Conservation (phyloP, 2,797 vertebrate genomes). For the Protonibea diacanthus region DNA sequence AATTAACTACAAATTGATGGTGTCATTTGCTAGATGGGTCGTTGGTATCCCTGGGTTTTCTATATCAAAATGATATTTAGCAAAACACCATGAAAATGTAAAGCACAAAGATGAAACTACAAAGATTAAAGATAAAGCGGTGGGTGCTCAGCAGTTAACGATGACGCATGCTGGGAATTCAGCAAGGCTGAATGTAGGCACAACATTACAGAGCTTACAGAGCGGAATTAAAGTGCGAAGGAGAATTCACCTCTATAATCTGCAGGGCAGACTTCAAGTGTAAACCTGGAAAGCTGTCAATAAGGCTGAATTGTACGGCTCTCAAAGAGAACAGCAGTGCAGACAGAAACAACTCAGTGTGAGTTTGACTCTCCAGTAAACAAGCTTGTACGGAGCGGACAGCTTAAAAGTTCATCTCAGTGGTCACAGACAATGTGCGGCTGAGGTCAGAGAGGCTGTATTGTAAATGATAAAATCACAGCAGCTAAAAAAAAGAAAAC, state of each 20-base stretch:
- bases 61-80: not conserved
- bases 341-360: not conserved
- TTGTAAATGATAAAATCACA: constrained; percentile 15
- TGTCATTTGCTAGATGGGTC: not conserved
- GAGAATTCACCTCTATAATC: constrained; percentile 8
- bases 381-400: not conserved
- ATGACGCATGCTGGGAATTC: not conserved
- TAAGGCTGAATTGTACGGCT: constrained; percentile 2
- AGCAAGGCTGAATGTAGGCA: constrained; percentile 5
- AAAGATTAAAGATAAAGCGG: not conserved
- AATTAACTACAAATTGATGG: not conserved
- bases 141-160: not conserved
- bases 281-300: constrained; percentile 20
- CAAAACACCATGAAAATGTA: not conserved
- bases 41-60: not conserved
- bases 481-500: constrained; percentile 4
- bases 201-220: constrained; percentile 1
- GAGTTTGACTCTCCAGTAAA: constrained; percentile 12
- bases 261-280: constrained; percentile 1
- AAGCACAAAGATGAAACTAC: not conserved
- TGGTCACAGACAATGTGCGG: not conserved
- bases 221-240: not conserved
- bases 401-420: constrained; percentile 3
- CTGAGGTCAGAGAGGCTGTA: constrained; percentile 10
- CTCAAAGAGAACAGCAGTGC: not conserved